These are phyloP conservation scores for Terrapene triunguis DNA, from an alignment of 2,113 vertebrate genomes.

Conservation along the genomic window DNA sequence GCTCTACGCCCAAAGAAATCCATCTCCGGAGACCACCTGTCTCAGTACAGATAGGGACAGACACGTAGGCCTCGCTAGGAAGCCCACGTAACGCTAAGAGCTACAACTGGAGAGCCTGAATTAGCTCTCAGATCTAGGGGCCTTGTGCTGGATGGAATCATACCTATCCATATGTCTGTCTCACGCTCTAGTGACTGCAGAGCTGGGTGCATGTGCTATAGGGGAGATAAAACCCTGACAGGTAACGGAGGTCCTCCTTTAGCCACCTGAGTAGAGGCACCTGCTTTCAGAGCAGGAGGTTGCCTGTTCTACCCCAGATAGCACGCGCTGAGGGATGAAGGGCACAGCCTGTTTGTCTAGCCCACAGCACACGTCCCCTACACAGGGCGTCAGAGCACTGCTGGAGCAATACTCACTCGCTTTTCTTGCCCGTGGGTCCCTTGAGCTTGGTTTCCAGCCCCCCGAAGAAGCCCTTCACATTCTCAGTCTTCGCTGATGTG, in stretches of 20 bases:
- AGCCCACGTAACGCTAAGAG: too few species aligned
- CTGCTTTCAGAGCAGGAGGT: too few species aligned
- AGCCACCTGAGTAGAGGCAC: neutral
- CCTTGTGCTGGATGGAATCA: too few species aligned
- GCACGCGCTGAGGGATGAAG: too few species aligned
- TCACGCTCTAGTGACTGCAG: too few species aligned
- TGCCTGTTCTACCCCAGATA: neutral
- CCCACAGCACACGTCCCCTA: fast-evolving
- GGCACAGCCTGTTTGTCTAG: too few species aligned
- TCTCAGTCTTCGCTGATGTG: slow-evolving; percentile 85
- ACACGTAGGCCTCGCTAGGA: too few species aligned
- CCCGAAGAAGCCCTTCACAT: slow-evolving; percentile 93
- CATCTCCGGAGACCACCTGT: fast-evolving
- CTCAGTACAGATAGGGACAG: neutral
- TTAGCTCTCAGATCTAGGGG: too few species aligned
- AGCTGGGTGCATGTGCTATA: neutral
- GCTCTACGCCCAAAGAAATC: neutral
- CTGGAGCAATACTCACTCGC: slow-evolving; percentile 79
- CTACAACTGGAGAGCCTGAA: too few species aligned
- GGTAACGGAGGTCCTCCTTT: neutral
- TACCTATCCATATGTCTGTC: too few species aligned
- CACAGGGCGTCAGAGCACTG: neutral
- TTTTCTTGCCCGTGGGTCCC: slow-evolving; percentile 80
- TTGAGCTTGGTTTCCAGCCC: slow-evolving; percentile 94
- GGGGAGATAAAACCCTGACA: neutral